Evolutionary conservation across 2,113 vertebrate genomes (phyloP), one percentile per base, ranked within the genome.

Genomic region (Panurus biarmicus): DNA sequence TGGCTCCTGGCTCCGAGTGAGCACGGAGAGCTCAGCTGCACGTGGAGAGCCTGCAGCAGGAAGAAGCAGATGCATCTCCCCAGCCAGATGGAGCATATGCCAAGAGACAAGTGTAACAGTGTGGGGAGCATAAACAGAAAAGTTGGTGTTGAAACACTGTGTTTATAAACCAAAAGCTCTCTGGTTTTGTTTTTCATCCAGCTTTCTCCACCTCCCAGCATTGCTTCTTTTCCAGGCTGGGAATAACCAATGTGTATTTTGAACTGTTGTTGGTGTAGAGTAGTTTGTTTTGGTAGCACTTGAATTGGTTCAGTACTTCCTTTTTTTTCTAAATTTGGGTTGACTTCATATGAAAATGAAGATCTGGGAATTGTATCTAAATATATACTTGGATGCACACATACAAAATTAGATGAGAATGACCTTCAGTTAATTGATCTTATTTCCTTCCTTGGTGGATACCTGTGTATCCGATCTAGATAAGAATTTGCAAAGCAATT

Each of bases 31-130:
- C 93, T 96, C 95, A 95, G 93, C 95, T 93, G 81, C 95, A 92
- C 90, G 65, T 90, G 93, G 13, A 72, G 74, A 95, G 95, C 94
- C 86, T 83, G 71, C 88, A 95, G 96, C 94, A 73, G 72, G 78
- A 94, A 87, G 92, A 88, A 91, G 90, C 95, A 96, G 93, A 92
- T 96, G 94, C 84, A 87, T 61, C 80, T 95, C 84, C 85, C 54
- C 70, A 89, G 89, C 93, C 90, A 96, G 95, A 89, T 97, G 93
- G 90, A 96, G 80, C 80, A 67, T 97, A 91, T 95, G 94, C 95
- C 90, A 92, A 29, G 84, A 94, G 95, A 95, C 85, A 95, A 95
- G 89, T 74, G 51, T 88, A 94, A 66, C 83, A 83, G 83, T 79
- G 91, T 80, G 75, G 66, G 89, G 90, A 95, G 57, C 70, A 79